Evolutionary conservation across 2,113 vertebrate species (phyloP), one percentile per base, ranked within the genome.

Genomic region (Syrrhaptes paradoxus): DNA sequence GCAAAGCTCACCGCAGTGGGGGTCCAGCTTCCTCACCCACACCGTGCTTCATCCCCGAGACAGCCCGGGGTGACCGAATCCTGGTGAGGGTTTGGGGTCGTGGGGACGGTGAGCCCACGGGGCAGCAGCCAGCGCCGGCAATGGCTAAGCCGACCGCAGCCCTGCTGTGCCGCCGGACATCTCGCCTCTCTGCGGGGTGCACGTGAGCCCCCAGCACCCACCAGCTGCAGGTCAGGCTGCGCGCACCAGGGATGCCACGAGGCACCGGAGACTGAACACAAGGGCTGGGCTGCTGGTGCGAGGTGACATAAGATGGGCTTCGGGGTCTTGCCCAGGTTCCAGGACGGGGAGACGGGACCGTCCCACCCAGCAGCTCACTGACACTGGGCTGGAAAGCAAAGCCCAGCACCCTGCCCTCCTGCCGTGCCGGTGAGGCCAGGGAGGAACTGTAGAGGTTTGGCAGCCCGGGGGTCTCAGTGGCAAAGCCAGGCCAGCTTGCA

Each of bases 221-320:
- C 41, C 1, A 1, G 43, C 57, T 7, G 16, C 57, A 9, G 11
- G 19, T 10, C 70, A 36, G 51, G 29, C 61, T 1, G 34, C 59
- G 5, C 22, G 82, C 25, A 14, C 71, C n/a, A 0, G 36, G 55
- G 67, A 66, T 34, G 70, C 65, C 24, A 58, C 2, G 1, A 62
- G 59, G 79, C 66, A 85, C 86, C 11, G 3, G 68, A 96, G 95
- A 96, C 95, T 93, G 92, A 97, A 97, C 92, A 96, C 29, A 6
- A n/a, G n/a, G 36, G 82, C 51, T 0, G 0, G 78, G 70, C 66
- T 3, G 52, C 28, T 3, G 6, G 82, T 19, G 0, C 6, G 1
- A 17, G 65, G 70, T 0, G 3, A 96, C 95, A 95, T 95, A 96
- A 96, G 85, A 17, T 1, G 1, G 85, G 90, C 73, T 89, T 59